A percentile compares a stretch with the other conserved stretches of the same genome.
phyloP scores from a whole-genome alignment of 1,140 invertebrate species.

The Leptonema lineaticorne region DNA sequence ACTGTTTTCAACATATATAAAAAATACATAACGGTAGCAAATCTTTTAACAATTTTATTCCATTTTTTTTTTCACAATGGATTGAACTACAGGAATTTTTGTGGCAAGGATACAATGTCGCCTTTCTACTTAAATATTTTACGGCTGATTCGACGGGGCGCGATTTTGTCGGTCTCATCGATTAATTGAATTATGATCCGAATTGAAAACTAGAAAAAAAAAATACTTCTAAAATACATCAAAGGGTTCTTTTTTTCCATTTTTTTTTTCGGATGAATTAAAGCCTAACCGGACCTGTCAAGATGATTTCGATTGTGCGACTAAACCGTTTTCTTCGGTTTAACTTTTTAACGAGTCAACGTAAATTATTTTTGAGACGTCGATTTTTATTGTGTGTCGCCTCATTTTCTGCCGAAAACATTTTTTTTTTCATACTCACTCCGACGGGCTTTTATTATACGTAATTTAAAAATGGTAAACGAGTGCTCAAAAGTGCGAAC shows the following conservation, averaged over 20 bases:
- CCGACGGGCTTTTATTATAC: too few species aligned
- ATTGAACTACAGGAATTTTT: too few species aligned
- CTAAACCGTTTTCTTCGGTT: neutral
- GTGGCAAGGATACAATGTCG: slow-evolving; percentile 25
- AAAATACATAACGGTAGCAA: slow-evolving; percentile 19
- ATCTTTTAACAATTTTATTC: too few species aligned
- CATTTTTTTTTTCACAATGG: too few species aligned
- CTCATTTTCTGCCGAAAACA: too few species aligned
- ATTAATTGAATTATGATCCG: slow-evolving; percentile 36
- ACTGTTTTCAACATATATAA: too few species aligned
- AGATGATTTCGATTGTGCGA: slow-evolving; percentile 30
- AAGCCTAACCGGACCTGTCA: slow-evolving; percentile 25
- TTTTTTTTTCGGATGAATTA: neutral
- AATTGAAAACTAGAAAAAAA: slow-evolving; percentile 2
- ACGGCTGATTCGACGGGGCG: slow-evolving; percentile 34
- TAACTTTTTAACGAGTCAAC: neutral
- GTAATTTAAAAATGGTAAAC: too few species aligned
- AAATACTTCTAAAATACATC: too few species aligned
- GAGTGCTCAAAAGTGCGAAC: too few species aligned
- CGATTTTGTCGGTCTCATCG: slow-evolving; percentile 23
- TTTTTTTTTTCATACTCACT: too few species aligned
- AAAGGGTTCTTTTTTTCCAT: too few species aligned
- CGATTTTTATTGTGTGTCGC: neutral
- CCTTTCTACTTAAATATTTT: slow-evolving; percentile 36
- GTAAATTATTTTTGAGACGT: neutral